Evolutionary conservation across 2,797 vertebrate species (phyloP).

Genomic region (Anabacerthia variegaticeps): DNA sequence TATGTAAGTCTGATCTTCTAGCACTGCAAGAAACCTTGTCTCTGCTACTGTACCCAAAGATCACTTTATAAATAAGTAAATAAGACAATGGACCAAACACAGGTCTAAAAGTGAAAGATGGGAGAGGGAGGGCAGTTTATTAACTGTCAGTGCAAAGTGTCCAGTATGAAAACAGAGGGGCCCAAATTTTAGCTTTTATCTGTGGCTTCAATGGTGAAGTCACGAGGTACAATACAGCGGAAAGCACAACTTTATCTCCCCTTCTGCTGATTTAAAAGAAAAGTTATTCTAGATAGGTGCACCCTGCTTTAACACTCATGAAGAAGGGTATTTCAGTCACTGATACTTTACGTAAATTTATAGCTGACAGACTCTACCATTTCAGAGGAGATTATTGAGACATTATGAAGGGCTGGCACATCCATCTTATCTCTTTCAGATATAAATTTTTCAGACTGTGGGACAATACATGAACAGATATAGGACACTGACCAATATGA

Average conservation of each 20-base stretch:
- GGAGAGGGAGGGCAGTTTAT: rapidly evolving
- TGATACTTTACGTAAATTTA: neutral
- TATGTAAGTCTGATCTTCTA: neutral
- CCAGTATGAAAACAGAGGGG: neutral
- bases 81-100: neutral
- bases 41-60: neutral
- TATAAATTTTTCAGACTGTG: neutral
- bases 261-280: neutral
- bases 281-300: neutral
- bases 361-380: neutral
- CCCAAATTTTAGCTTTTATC: neutral
- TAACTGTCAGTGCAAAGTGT: neutral
- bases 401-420: neutral
- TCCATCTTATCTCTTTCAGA: neutral
- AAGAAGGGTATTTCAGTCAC: neutral
- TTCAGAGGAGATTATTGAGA: neutral
- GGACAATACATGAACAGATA: neutral
- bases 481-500: neutral
- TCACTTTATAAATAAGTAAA: neutral
- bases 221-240: neutral
- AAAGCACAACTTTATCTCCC: neutral
- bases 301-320: neutral
- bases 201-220: neutral
- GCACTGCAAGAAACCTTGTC: neutral
- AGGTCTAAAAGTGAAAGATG: neutral